Evolutionary conservation across 2,113 vertebrate genomes (phyloP).

Genomic region (Sterna hirundo): DNA sequence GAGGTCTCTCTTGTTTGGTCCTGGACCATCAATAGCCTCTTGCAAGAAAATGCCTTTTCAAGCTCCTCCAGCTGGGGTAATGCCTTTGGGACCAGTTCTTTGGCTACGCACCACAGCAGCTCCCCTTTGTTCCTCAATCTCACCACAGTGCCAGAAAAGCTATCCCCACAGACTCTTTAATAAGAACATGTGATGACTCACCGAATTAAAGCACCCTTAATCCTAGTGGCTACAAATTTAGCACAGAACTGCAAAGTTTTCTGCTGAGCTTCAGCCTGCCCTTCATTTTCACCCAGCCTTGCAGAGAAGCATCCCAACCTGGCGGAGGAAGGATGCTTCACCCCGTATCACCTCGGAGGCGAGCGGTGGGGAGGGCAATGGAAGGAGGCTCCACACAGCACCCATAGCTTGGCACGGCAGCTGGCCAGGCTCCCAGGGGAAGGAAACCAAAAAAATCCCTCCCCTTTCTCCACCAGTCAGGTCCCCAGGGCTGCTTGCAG

Average conservation of each 20-base stretch:
- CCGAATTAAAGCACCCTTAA: not conserved
- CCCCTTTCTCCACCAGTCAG: not conserved
- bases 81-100: not conserved
- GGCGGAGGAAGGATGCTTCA: not conserved
- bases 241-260: not conserved
- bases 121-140: not conserved
- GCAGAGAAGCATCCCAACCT: not conserved
- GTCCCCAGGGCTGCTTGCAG: not conserved
- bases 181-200: not conserved
- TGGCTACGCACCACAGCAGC: not conserved
- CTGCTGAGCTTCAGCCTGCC: not conserved
- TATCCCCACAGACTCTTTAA: not conserved
- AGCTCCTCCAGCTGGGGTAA: not conserved
- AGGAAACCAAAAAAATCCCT: not conserved
- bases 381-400: not conserved
- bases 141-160: not conserved
- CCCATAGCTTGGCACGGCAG: accelerated
- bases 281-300: not conserved
- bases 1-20: not conserved
- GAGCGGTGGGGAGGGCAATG: accelerated
- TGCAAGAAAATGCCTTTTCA: not conserved
- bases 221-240: slow-evolving; percentile 1
- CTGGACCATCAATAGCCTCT: not conserved
- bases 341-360: not conserved
- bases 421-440: not conserved